phyloP scores from a whole-genome alignment of 2,113 vertebrate genomes.

The Crotalus horridus region DNA sequence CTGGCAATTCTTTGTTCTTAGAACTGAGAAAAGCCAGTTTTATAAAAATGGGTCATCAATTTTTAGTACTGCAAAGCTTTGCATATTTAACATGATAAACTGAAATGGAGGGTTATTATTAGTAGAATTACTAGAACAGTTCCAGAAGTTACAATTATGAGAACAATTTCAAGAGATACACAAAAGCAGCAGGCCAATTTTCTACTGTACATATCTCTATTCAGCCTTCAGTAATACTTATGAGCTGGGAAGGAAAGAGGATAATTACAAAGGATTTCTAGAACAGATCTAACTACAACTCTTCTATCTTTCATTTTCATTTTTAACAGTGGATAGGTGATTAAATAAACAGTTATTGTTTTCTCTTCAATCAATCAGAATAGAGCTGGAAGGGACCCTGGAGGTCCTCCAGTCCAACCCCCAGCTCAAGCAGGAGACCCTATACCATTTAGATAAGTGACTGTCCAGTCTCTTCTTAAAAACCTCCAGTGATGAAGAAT shows the following conservation, averaged over 20 bases:
- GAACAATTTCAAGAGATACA: conserved; percentile 61
- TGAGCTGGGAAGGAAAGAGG: neutral
- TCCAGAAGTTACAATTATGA: conserved; percentile 60
- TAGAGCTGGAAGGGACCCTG: too few relatives aligned
- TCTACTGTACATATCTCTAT: conserved; percentile 49
- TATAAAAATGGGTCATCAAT: conserved; percentile 62
- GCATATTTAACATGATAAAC: conserved; percentile 64
- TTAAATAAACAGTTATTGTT: neutral
- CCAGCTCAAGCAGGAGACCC: too few relatives aligned
- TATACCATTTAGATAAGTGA: too few relatives aligned
- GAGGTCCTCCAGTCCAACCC: too few relatives aligned
- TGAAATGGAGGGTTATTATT: conserved; percentile 62
- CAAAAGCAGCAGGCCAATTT: conserved; percentile 59
- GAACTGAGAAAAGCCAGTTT: conserved; percentile 35
- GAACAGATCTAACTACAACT: neutral
- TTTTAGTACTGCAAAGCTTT: conserved; percentile 64
- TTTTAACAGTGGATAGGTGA: neutral
- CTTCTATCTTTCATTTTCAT: neutral
- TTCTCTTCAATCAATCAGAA: neutral
- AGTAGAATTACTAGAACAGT: conserved; percentile 51
- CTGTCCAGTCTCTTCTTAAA: too few relatives aligned
- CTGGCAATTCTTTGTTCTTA: conserved; percentile 59
- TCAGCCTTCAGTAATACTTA: conserved; percentile 29
- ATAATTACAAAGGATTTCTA: neutral
- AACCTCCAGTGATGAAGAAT: too few relatives aligned